Base-by-base conservation (phyloP, 1,140 invertebrate genomes). In the Lasaia peninsularis region DNA sequence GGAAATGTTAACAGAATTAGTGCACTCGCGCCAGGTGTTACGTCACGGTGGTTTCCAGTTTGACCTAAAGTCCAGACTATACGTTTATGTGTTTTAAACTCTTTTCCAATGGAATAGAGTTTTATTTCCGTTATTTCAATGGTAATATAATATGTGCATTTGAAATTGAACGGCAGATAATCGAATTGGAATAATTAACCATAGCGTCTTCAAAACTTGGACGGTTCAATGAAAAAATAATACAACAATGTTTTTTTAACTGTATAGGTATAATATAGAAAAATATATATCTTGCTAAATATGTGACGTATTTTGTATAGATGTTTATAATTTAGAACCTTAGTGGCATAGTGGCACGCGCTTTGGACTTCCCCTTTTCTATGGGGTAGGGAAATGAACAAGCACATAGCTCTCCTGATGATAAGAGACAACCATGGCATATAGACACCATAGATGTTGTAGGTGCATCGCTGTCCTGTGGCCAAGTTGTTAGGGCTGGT, bases 1-100 rank as follows among this genome's bases (percentile, higher is more conserved):
- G 54, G 56, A 65, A 62, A 55, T 65, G 63, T 65, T 65, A 65
- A 65, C 63, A 65, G 59, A 61, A 58, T 65, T 65, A 65, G 52
- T 53, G 56, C 56, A 37, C 61, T 56, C 51, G 59, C 56, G 52
- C 56, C 56, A 52, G 56, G 60, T 65, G 63, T 58, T 62, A 55
- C 59, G 34, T 55, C 52, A 55, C 20, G 8, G 31, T 24, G 53
- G 11, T 48, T 48, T 48, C 40, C 40, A 18, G 18, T 48, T 16
- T 48, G 16, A 48, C 40, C 40, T 48, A 18, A 16, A 48, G 40
- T 48, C 40, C 18, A 18, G 9, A 21, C 16, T 11, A 9, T 11
- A 12, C 20, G 10, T 11, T 16, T 20, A 48, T 16, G 18, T 21
- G 20, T 21, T 48, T 48, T 20, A 48, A 33, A 20, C 33, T 33